Evolutionary conservation across 1,140 invertebrate species (phyloP).

Genomic region (Drosophila pachea): DNA sequence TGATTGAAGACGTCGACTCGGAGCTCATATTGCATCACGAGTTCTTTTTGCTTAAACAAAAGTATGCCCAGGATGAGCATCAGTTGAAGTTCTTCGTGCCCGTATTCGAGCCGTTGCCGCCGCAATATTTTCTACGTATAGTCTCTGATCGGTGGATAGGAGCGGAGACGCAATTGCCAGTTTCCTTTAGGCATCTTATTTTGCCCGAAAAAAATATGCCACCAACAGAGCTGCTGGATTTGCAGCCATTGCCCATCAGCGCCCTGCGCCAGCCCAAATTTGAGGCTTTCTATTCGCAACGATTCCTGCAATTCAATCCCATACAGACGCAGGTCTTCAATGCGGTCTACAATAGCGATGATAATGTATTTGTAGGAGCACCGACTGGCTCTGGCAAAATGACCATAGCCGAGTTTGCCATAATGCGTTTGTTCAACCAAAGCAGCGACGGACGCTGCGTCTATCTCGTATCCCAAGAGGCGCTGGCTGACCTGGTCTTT

Average conservation of each 20-base stretch:
- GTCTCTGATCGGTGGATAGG: constrained; percentile 92
- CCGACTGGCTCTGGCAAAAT: constrained; percentile 98
- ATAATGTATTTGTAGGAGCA: constrained; percentile 99
- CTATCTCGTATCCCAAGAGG: constrained; percentile 95
- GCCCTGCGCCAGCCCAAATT: constrained; percentile 91
- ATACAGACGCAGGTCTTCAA: constrained; percentile 99
- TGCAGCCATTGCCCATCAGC: constrained; percentile 95
- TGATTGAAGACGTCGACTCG: constrained; percentile 98
- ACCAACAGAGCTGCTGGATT: constrained; percentile 97
- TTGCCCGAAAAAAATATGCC: constrained; percentile 98
- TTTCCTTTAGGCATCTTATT: constrained; percentile 98
- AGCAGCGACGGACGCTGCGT: constrained; percentile 89
- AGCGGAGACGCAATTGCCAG: constrained; percentile 96
- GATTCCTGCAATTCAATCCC: constrained; percentile 97
- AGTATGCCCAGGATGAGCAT: constrained; percentile 97
- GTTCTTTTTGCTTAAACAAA: constrained; percentile 97
- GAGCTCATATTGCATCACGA: constrained; percentile 98
- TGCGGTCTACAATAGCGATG: constrained; percentile 98
- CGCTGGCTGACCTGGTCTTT: constrained; percentile 94
- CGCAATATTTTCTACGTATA: constrained; percentile 96
- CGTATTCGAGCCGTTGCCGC: constrained; percentile 98
- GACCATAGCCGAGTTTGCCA: constrained; percentile 97
- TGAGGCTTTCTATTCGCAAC: constrained; percentile 91
- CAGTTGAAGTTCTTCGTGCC: constrained; percentile 99
- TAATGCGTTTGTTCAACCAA: constrained; percentile 91